These are phyloP conservation scores for Sceloporus undulatus DNA, from an alignment of 2,113 vertebrate genomes.

Conservation along the genomic window DNA sequence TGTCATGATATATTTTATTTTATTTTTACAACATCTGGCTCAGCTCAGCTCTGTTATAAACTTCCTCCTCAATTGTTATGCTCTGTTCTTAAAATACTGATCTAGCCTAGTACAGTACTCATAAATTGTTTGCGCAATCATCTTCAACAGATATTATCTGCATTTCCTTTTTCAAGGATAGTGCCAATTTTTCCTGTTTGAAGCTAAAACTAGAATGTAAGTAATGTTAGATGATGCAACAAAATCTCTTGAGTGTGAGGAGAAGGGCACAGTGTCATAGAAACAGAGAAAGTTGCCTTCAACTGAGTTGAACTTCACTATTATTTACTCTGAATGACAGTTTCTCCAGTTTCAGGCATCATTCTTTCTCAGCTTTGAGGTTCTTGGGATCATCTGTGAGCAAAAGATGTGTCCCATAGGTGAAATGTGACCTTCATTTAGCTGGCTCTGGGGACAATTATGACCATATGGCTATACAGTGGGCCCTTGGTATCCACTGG, in stretches of 20 bases:
- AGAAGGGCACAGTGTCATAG: too few relatives aligned
- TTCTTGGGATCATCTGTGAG: too few relatives aligned
- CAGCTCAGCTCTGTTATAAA: not conserved
- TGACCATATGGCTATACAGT: too few relatives aligned
- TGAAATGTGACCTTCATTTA: too few relatives aligned
- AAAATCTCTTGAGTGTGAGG: not conserved
- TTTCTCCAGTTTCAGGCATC: too few relatives aligned
- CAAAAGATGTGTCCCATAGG: too few relatives aligned
- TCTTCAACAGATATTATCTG: not conserved
- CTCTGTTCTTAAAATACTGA: not conserved
- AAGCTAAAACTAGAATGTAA: not conserved
- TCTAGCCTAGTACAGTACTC: not conserved
- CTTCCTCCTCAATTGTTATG: conserved; percentile 2
- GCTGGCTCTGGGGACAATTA: too few relatives aligned
- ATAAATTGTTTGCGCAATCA: not conserved
- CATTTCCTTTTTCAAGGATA: not conserved
- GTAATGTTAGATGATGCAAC: not conserved
- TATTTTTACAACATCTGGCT: not conserved
- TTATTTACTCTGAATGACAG: too few relatives aligned
- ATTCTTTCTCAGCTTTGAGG: too few relatives aligned
- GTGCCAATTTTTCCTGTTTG: not conserved
- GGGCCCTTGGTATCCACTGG: too few relatives aligned
- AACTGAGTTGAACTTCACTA: too few relatives aligned
- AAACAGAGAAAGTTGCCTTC: too few relatives aligned
- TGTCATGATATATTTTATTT: conserved; percentile 19